Base-by-base conservation (phyloP, 2,888 invertebrate genomes). In the Seladonia tumulorum region DNA sequence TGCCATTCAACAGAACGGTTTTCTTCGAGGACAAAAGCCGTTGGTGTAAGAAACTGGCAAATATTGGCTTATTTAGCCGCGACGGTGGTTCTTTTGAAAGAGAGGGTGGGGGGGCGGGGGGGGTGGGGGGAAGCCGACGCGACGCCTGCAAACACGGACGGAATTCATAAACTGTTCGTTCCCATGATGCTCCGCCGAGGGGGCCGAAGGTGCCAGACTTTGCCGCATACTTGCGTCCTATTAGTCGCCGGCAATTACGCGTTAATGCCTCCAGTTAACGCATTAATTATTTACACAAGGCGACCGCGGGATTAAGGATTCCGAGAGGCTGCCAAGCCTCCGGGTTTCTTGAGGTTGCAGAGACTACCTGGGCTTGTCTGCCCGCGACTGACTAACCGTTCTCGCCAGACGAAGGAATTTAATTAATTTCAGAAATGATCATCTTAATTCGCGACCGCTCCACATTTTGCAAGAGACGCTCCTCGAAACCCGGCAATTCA, bases 281-380 rank as follows among this genome's bases (percentile, higher is more conserved):
- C 53, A 77, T 86, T 76, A 91, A 89, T 91, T 92, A 91, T 91
- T 91, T 88, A 91, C 84, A 85, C 79, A 70, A 72, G 86, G 79
- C 76, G 81, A 47, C 29, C 42, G 57, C 70, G n/a, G n/a, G 66
- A 79, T 80, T 18, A 63, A 79, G 53, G 57, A 42, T 57, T 70
- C 57, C 72, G 0, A 57, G 70, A 18, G 42, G 35, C 57, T 35
- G 49, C 5, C 25, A 42, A 78, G 63, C 16, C 22, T 8, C 25
- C 42, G n/a, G 70, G 42, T 42, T 70, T 22, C 70, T 70, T 22
- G 70, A 70, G 68, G 68, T 39, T 70, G 68, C 68, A 70, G 39
- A 70, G 70, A 70, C 70, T 70, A 22, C 39, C 35, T 22, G 42
- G 4, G 42, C 68, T 42, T 42, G 70, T 42, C 70, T 42, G n/a